Percentiles rank a stretch among this genome's conserved stretches.
Evolutionary conservation across 2,797 vertebrate genomes (phyloP).

Genomic region (Pipistrellus pipistrellus): DNA sequence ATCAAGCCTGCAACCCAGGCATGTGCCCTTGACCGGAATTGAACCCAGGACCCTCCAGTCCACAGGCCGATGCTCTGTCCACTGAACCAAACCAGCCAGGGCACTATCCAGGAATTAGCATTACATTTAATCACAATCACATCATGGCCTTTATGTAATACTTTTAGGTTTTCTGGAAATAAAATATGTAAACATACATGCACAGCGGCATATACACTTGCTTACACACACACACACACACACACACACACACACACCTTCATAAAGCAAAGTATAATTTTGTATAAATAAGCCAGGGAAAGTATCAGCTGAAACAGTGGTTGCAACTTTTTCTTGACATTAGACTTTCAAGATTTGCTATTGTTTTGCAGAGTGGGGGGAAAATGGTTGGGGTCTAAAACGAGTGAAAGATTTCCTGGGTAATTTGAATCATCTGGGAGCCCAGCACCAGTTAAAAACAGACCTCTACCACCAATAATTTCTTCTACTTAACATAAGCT

Average conservation of each 20-base stretch:
- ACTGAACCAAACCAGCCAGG: no score
- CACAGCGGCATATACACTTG: not conserved
- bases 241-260: not conserved
- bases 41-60: no score
- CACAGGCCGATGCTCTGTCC: no score
- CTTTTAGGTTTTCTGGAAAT: slow-evolving; percentile 64
- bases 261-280: slow-evolving; percentile 49
- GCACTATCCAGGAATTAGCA: not conserved
- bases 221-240: not conserved
- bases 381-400: slow-evolving; percentile 55
- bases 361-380: slow-evolving; percentile 58
- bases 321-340: slow-evolving; percentile 68
- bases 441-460: not conserved
- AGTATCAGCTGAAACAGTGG: slow-evolving; percentile 73
- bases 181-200: not conserved
- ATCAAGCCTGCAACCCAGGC: no score
- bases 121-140: slow-evolving; percentile 59
- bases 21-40: no score
- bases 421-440: slow-evolving; percentile 29
- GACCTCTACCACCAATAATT: slow-evolving; percentile 39
- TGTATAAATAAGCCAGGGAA: slow-evolving; percentile 53
- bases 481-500: slow-evolving; percentile 62
- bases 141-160: slow-evolving; percentile 55
- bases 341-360: slow-evolving; percentile 69
- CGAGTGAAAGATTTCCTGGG: slow-evolving; percentile 59